Base-by-base conservation (phyloP, 2,113 vertebrate genomes). In the Thryonomys swinderianus region DNA sequence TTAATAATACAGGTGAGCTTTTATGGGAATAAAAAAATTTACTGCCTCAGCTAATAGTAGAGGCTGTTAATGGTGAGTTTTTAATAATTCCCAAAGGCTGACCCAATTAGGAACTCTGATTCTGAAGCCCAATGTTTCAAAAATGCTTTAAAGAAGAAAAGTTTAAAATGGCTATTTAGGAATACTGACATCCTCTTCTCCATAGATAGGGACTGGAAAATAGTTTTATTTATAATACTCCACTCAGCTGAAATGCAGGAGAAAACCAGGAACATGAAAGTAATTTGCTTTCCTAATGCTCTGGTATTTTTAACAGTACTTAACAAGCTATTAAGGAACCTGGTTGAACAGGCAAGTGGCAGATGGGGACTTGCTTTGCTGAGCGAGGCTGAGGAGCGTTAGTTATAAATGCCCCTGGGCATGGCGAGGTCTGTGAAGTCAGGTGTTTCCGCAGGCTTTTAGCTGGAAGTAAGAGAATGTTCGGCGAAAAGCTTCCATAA, bases 61-160 rank as follows among this genome's bases (percentile, higher is more conserved):
- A 81, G 27, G 66, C 25, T 94, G 20, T 90, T 89, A 51, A 69
- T 62, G 57, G 79, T 90, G 62, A 61, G 55, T 85, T 85, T 96
- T 67, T 45, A 94, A 95, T 79, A 42, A 83, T 86, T 62, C 27
- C 85, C 45, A 55, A 89, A 59, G 79, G 32, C 61, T 89, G 48
- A 59, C 37, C n/a, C 93, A 94, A 69, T 90, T 83, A 94, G 82
- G 55, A 88, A 95, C 45, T 88, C 71, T 88, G 78, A 86, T 79
- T 91, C 73, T 82, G 61, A 88, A 48, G 79, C 14, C 79, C 66
- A 93, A 90, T 86, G 27, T 27, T 55, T 62, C 80, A 81, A 93
- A 90, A 87, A n/a, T 40, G 74, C 71, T 90, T 55, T 85, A 85
- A 94, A 91, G 66, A 40, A 67, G 40, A 94, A 88, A 89, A 79